Conservation (phyloP, 2,888 invertebrate species). For the Eristalis tenax region DNA sequence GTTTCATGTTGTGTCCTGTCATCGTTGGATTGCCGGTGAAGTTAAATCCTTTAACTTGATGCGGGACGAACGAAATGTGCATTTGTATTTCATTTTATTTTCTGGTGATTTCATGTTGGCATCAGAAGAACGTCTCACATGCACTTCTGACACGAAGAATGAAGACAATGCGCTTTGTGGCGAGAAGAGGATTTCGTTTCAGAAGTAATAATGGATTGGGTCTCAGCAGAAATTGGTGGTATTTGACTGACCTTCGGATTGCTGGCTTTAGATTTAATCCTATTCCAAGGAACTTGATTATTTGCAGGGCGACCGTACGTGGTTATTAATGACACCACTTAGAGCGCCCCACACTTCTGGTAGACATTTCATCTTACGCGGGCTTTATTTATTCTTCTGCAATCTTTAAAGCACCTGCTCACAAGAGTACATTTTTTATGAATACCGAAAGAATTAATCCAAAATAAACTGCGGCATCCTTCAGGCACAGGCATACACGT, state of each 20-base stretch:
- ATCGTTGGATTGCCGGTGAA: conserved; percentile 28
- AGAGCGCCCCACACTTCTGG: not conserved
- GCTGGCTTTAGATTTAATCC: conserved; percentile 9
- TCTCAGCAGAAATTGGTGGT: conserved; percentile 16
- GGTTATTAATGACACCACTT: not conserved
- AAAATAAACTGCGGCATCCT: not conserved
- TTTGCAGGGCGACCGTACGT: not conserved
- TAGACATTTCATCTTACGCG: not conserved
- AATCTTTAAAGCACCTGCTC: not conserved
- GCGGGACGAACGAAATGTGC: conserved; percentile 22
- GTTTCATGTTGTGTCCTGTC: conserved; percentile 53
- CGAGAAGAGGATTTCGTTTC: conserved; percentile 9
- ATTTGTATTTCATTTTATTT: conserved; percentile 14
- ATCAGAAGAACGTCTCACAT: conserved; percentile 10
- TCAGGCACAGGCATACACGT: not conserved
- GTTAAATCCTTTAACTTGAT: conserved; percentile 48
- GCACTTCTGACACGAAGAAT: conserved; percentile 16
- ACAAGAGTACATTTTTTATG: not conserved
- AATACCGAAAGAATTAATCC: not conserved
- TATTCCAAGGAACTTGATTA: too few species aligned
- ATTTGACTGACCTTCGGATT: conserved; percentile 19
- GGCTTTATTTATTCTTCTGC: not conserved
- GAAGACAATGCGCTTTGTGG: conserved; percentile 11
- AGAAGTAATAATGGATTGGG: conserved; percentile 14
- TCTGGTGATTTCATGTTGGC: conserved; percentile 33